Evolutionary conservation across 2,888 invertebrate species (phyloP).

Genomic region (Drosophila mercatorum): DNA sequence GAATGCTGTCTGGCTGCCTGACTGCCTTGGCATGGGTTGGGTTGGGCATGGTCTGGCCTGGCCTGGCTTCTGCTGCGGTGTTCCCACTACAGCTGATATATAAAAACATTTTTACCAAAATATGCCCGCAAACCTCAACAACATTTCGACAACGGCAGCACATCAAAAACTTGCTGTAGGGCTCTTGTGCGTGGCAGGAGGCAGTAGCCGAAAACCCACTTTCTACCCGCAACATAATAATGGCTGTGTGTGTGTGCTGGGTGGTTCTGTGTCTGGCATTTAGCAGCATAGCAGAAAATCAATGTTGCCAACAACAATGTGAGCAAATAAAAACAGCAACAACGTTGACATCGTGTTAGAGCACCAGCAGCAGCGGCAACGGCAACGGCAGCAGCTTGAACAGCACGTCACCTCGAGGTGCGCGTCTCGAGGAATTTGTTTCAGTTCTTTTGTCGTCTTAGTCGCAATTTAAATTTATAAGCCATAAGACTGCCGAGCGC

Average conservation of each 20-base stretch:
- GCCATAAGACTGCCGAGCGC: slow-evolving; percentile 60
- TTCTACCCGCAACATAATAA: slow-evolving; percentile 63
- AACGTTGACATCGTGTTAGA: slow-evolving; percentile 50
- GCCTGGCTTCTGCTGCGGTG: slow-evolving; percentile 11
- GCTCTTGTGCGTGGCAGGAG: neutral
- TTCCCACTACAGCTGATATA: slow-evolving; percentile 30
- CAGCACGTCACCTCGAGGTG: slow-evolving; percentile 48
- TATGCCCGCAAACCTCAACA: slow-evolving; percentile 79
- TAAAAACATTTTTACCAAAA: slow-evolving; percentile 69
- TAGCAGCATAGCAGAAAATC: slow-evolving; percentile 68
- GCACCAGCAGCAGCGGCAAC: slow-evolving; percentile 22
- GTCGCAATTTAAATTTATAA: slow-evolving; percentile 72
- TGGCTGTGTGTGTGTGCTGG: slow-evolving; percentile 29
- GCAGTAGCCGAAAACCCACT: slow-evolving; percentile 40
- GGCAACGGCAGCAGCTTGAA: slow-evolving; percentile 21
- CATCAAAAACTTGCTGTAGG: slow-evolving; percentile 7
- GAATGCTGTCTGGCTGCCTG: slow-evolving; percentile 18
- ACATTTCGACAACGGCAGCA: slow-evolving; percentile 60
- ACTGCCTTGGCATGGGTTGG: neutral
- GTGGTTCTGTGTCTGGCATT: slow-evolving; percentile 63
- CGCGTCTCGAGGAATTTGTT: slow-evolving; percentile 52
- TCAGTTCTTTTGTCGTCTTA: slow-evolving; percentile 30
- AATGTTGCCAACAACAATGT: slow-evolving; percentile 65
- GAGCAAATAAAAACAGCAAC: slow-evolving; percentile 28
- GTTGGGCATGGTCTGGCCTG: neutral